Percentiles rank a stretch among this genome's conserved stretches.
phyloP scores from a whole-genome alignment of 2,888 invertebrate species.

The Augiades crinisus region DNA sequence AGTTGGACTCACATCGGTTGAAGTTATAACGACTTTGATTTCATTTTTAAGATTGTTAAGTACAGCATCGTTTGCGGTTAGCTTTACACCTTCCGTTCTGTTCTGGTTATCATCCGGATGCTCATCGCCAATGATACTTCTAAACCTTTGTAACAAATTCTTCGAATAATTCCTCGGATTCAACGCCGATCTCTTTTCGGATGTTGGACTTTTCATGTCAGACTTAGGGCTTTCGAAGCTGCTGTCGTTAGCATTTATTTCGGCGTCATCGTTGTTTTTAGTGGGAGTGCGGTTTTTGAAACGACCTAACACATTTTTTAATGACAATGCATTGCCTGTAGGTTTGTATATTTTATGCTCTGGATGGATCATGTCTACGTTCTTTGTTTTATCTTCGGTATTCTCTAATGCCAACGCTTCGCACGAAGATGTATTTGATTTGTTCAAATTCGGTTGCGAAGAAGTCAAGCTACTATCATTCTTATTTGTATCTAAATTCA shows the following conservation, averaged over 20 bases:
- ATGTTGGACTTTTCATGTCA: conserved; percentile 64
- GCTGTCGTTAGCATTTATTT: conserved; percentile 68
- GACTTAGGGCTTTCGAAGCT: conserved; percentile 58
- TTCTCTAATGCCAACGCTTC: conserved; percentile 72
- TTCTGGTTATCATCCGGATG: conserved; percentile 63
- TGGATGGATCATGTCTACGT: conserved; percentile 83
- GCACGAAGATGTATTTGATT: conserved; percentile 79
- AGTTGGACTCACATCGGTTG: conserved; percentile 52
- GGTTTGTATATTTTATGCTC: conserved; percentile 91
- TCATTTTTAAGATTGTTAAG: conserved; percentile 51
- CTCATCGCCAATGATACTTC: conserved; percentile 76
- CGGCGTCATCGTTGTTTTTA: conserved; percentile 58
- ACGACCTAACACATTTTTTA: conserved; percentile 81
- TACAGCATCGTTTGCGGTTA: conserved; percentile 39
- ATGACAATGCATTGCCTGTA: conserved; percentile 75
- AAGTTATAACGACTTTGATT: conserved; percentile 66
- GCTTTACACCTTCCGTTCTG: conserved; percentile 40
- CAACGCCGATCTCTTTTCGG: conserved; percentile 64
- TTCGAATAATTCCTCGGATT: conserved; percentile 73
- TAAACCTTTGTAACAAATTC: conserved; percentile 72
- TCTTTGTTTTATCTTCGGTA: conserved; percentile 67
- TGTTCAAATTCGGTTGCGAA: conserved; percentile 72
- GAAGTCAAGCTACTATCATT: conserved; percentile 55
- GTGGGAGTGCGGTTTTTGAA: conserved; percentile 71
- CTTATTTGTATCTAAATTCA: conserved; percentile 60